Evolutionary conservation across 2,888 invertebrate species (phyloP).

Genomic region (Troglohyphantes excavatus): DNA sequence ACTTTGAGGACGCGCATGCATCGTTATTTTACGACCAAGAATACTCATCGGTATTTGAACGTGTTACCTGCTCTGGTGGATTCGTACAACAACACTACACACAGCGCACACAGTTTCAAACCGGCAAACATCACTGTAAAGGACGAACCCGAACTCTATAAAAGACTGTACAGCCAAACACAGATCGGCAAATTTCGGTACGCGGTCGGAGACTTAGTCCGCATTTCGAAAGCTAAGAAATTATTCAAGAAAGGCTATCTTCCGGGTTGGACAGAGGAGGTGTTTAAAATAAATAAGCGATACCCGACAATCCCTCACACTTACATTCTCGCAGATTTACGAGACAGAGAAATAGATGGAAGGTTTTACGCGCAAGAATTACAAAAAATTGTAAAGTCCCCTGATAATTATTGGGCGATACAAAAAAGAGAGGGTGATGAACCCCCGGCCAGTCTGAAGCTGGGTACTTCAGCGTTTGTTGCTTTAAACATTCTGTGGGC

Average conservation of each 20-base stretch:
- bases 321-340: constrained; percentile 8
- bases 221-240: constrained; percentile 37
- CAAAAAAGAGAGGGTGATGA: constrained; percentile 9
- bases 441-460: not conserved
- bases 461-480: constrained; percentile 17
- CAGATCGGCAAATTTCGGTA: not conserved
- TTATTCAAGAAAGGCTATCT: constrained; percentile 24
- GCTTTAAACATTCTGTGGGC: constrained; percentile 12
- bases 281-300: not conserved
- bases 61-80: not conserved
- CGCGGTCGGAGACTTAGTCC: not conserved
- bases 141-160: constrained; percentile 20
- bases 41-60: constrained; percentile 21
- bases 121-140: constrained; percentile 10
- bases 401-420: constrained; percentile 13
- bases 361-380: constrained; percentile 34
- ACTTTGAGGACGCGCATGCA: not conserved
- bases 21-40: not conserved
- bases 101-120: not conserved
- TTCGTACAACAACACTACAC: constrained; percentile 10
- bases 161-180: not conserved
- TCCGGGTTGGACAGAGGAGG: constrained; percentile 13
- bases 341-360: constrained; percentile 14
- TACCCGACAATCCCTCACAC: constrained; percentile 22
- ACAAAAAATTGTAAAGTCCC: constrained; percentile 36